Conservation (phyloP, 2,888 invertebrate species). For the Leptopilina syphax region DNA sequence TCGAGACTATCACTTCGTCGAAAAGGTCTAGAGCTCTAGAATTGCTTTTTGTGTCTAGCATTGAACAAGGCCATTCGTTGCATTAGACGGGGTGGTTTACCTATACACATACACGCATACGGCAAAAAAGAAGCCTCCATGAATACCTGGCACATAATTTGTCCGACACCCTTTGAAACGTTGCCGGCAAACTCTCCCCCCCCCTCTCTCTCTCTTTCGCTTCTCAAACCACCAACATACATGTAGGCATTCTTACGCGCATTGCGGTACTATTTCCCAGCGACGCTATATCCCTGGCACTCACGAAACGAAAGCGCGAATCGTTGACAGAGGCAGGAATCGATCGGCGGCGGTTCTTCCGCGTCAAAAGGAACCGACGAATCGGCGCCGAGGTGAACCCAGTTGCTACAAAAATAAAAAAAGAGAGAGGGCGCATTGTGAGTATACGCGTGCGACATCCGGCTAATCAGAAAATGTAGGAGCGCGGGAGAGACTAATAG, state of each 20-base stretch:
- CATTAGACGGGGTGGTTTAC: slow-evolving; percentile 31
- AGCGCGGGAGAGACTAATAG: slow-evolving; percentile 75
- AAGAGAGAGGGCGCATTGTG: slow-evolving; percentile 44
- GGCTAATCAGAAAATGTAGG: slow-evolving; percentile 73
- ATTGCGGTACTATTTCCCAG: slow-evolving; percentile 57
- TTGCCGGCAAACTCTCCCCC: slow-evolving; percentile 55
- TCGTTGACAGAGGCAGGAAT: slow-evolving; percentile 61
- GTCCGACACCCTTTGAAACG: slow-evolving; percentile 59
- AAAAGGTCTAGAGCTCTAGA: slow-evolving; percentile 23
- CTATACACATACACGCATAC: too few species aligned
- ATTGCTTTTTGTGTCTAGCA: slow-evolving; percentile 35
- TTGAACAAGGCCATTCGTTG: slow-evolving; percentile 16
- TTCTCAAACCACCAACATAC: not conserved
- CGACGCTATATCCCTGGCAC: slow-evolving; percentile 54
- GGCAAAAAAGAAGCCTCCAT: slow-evolving; percentile 12
- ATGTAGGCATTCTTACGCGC: slow-evolving; percentile 45
- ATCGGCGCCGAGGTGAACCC: slow-evolving; percentile 53
- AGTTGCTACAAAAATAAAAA: slow-evolving; percentile 53
- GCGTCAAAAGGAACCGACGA: slow-evolving; percentile 69
- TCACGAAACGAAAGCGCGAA: slow-evolving; percentile 59
- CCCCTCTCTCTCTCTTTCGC: slow-evolving; percentile 7
- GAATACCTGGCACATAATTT: slow-evolving; percentile 50
- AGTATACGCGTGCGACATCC: slow-evolving; percentile 57
- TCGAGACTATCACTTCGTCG: slow-evolving; percentile 21
- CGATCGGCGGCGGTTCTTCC: slow-evolving; percentile 67